phyloP scores from a whole-genome alignment of 2,888 invertebrate species.

The Cephonodes hylas region DNA sequence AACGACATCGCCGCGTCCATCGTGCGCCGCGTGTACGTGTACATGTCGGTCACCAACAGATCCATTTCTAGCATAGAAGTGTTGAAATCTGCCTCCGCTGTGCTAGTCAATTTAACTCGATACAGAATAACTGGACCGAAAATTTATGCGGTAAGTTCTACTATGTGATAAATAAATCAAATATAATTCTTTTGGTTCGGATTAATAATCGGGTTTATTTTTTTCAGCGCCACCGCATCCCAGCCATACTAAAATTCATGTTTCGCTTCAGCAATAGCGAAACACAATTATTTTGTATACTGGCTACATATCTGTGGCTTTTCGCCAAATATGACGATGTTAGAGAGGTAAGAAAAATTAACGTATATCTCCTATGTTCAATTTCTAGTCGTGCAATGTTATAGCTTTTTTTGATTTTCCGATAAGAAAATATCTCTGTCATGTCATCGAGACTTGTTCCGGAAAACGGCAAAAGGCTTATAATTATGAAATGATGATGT shows the following conservation, averaged over 20 bases:
- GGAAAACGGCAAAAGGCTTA: no score
- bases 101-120: constrained; percentile 85
- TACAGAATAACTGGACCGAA: constrained; percentile 81
- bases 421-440: no score
- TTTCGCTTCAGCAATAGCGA: constrained; percentile 85
- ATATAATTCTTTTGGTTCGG: no score
- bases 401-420: no score
- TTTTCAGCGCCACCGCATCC: constrained; percentile 79
- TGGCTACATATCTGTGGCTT: constrained; percentile 85
- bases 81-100: constrained; percentile 74
- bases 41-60: constrained; percentile 76
- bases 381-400: no score
- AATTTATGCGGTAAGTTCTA: constrained; percentile 77
- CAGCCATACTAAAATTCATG: constrained; percentile 83
- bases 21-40: constrained; percentile 58
- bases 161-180: background rate
- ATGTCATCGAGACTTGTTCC: no score
- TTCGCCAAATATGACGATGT: constrained; percentile 79
- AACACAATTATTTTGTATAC: constrained; percentile 81
- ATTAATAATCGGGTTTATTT: no score
- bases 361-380: no score
- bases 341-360: constrained; percentile 63
- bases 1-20: constrained; percentile 52
- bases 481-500: no score
- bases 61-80: constrained; percentile 83